A percentile compares a stretch with the other conserved stretches of the same genome.
Conservation (phyloP, 2,113 vertebrate genomes). For the Gila orcuttii region DNA sequence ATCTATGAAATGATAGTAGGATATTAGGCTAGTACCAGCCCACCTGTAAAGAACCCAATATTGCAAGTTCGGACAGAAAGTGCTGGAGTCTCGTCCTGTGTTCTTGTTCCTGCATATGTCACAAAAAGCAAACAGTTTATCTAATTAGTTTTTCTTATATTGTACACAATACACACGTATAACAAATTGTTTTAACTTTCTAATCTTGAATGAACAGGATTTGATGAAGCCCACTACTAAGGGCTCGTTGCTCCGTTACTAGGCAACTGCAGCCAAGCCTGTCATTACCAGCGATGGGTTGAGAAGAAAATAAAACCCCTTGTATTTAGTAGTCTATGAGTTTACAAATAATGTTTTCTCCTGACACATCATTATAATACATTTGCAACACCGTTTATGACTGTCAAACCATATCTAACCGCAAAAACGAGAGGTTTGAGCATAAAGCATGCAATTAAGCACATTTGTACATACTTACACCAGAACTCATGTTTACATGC, state of each 20-base stretch:
- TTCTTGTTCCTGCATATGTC: conserved; percentile 70
- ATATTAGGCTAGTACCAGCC: neutral
- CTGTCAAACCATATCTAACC: neutral
- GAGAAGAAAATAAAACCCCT: neutral
- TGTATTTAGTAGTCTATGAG: neutral
- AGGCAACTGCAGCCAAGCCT: conserved; percentile 66
- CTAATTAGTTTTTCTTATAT: neutral
- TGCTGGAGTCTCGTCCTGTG: conserved; percentile 73
- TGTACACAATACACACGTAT: neutral
- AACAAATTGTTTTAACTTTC: neutral
- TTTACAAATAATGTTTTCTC: neutral
- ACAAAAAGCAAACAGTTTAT: conserved; percentile 5
- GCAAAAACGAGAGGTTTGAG: neutral
- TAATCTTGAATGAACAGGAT: neutral
- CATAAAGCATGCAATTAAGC: neutral
- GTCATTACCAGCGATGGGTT: conserved; percentile 27
- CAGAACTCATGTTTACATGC: conserved; percentile 11
- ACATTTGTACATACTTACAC: conserved; percentile 8
- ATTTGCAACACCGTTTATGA: neutral
- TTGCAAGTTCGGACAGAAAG: conserved; percentile 74
- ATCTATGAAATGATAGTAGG: too few relatives aligned
- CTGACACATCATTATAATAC: neutral
- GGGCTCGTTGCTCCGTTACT: conserved; percentile 52
- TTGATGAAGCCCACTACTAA: neutral
- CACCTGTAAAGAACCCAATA: conserved; percentile 78